phyloP scores from a whole-genome alignment of 2,113 vertebrate species.

The Deroptyus accipitrinus region DNA sequence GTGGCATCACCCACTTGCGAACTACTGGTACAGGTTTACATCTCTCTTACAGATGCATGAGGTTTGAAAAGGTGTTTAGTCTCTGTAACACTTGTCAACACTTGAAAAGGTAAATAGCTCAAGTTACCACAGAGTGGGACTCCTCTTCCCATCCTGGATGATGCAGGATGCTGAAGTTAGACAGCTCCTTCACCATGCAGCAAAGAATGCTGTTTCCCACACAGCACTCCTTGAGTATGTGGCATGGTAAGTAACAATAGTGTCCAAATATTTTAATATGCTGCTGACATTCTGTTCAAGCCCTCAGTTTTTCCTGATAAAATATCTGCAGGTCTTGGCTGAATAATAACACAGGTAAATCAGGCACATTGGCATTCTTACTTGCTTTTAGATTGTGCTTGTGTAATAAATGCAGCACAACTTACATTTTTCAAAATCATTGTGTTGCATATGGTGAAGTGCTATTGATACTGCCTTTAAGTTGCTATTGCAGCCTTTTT shows the following conservation, averaged over 20 bases:
- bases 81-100: background rate
- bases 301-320: background rate
- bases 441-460: background rate
- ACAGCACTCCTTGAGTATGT: background rate
- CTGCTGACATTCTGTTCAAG: background rate
- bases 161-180: background rate
- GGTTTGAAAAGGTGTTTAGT: background rate
- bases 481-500: background rate
- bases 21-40: background rate
- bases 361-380: background rate
- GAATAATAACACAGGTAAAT: background rate
- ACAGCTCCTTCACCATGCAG: accelerated
- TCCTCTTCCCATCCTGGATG: background rate
- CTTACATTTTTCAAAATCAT: background rate
- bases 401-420: background rate
- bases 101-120: background rate
- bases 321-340: background rate
- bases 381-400: background rate
- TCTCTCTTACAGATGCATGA: background rate
- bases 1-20: background rate
- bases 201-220: background rate
- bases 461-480: background rate
- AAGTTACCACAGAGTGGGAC: background rate
- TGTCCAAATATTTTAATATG: background rate
- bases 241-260: background rate